phyloP scores from a whole-genome alignment of 2,113 vertebrate species.

The Bettongia penicillata region DNA sequence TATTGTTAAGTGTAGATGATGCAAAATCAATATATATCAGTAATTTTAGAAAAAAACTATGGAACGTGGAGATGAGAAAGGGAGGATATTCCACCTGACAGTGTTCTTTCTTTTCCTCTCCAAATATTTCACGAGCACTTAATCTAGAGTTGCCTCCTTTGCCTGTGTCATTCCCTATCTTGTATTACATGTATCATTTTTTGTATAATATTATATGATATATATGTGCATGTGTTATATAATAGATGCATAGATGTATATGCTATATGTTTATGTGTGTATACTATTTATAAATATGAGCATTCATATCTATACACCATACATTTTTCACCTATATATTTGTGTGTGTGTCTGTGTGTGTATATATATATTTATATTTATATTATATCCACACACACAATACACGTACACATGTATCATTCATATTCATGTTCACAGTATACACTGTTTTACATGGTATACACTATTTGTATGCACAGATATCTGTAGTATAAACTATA shows the following conservation, averaged over 20 bases:
- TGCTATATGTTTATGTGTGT: background rate
- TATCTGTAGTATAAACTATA: background rate
- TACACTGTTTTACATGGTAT: background rate
- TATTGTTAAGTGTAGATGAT: background rate
- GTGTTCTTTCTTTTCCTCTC: background rate
- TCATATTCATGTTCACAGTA: background rate
- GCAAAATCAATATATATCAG: background rate
- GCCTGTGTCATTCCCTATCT: background rate
- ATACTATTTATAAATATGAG: background rate
- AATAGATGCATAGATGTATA: background rate
- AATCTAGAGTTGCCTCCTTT: background rate
- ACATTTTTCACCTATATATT: background rate
- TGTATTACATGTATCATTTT: background rate
- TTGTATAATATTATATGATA: background rate
- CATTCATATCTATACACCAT: background rate
- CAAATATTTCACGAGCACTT: too few relatives aligned
- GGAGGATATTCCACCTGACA: background rate
- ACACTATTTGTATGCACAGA: background rate
- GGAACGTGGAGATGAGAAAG: background rate
- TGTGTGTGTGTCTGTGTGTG: too few relatives aligned
- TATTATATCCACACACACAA: too few relatives aligned
- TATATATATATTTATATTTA: too few relatives aligned
- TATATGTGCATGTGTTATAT: background rate
- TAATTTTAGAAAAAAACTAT: background rate
- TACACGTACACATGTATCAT: background rate